A percentile compares a stretch with the other conserved stretches of the same genome.
Conservation (phyloP, 2,113 vertebrate species). For the Cygnus buccinator region DNA sequence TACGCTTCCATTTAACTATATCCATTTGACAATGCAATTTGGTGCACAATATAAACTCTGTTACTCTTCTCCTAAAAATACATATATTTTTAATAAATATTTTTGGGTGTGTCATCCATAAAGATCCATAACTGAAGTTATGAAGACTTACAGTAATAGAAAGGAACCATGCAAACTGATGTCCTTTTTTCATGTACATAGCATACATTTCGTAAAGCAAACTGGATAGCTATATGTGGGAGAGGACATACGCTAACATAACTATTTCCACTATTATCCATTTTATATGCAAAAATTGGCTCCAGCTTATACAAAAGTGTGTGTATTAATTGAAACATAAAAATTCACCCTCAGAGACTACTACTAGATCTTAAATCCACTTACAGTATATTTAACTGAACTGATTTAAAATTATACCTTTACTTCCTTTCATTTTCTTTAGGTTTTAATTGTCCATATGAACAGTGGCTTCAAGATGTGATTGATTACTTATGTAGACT, state of each 20-base stretch:
- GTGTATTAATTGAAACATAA: constrained; percentile 31
- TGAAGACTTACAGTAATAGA: not conserved
- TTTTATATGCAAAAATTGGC: not conserved
- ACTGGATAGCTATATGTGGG: not conserved
- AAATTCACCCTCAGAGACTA: not conserved
- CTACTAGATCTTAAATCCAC: constrained; percentile 14
- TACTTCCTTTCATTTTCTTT: constrained; percentile 18
- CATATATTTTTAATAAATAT: not conserved
- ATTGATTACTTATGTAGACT: constrained; percentile 15
- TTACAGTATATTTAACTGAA: constrained; percentile 1
- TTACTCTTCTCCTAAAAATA: not conserved
- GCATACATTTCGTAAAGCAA: not conserved
- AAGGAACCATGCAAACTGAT: not conserved
- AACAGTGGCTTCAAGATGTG: not conserved
- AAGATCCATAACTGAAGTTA: not conserved
- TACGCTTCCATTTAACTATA: not conserved
- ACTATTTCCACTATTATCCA: not conserved
- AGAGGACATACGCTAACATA: not conserved
- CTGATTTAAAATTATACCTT: not conserved
- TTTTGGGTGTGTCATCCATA: not conserved
- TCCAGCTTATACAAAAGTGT: not conserved
- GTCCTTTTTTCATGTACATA: not conserved
- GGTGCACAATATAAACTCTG: not conserved
- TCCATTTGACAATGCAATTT: not conserved
- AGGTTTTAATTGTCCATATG: constrained; percentile 24